A percentile compares a stretch with the other conserved stretches of the same genome.
phyloP scores from a whole-genome alignment of 2,888 invertebrate species.

The Nomada flava region DNA sequence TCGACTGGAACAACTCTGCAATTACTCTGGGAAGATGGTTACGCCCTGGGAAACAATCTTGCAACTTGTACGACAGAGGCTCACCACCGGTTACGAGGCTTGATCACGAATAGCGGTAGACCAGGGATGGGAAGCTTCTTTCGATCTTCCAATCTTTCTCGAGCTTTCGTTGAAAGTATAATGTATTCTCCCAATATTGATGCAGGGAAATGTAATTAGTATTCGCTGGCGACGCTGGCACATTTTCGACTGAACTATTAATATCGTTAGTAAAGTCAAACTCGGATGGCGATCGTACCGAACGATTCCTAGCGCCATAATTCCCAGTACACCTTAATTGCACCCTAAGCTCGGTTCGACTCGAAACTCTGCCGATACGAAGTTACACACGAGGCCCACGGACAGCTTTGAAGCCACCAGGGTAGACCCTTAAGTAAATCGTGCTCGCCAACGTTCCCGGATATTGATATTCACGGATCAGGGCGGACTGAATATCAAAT shows the following conservation, averaged over 20 bases:
- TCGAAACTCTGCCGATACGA: background rate
- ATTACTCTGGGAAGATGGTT: slow-evolving; percentile 81
- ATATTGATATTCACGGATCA: slow-evolving; percentile 55
- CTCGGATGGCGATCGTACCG: no score
- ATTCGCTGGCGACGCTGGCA: no score
- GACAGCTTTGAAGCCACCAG: background rate
- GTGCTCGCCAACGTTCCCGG: slow-evolving; percentile 15
- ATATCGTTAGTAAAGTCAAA: no score
- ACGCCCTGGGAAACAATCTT: slow-evolving; percentile 79
- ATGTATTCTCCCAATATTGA: no score
- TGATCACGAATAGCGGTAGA: slow-evolving; percentile 22
- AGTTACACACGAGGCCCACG: background rate
- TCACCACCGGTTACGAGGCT: slow-evolving; percentile 12
- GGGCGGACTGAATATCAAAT: slow-evolving; percentile 49
- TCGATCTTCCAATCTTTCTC: background rate
- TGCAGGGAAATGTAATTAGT: no score
- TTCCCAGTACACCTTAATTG: background rate
- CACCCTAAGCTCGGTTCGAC: background rate
- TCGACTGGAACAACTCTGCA: slow-evolving; percentile 80
- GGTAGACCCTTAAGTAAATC: slow-evolving; percentile 36
- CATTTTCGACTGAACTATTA: no score
- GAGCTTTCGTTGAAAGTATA: no score
- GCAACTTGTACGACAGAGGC: slow-evolving; percentile 56
- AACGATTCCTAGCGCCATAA: no score
- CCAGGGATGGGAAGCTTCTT: background rate